Base-by-base conservation (phyloP, 1,140 invertebrate genomes). In the Lysiphlebus fabarum region DNA sequence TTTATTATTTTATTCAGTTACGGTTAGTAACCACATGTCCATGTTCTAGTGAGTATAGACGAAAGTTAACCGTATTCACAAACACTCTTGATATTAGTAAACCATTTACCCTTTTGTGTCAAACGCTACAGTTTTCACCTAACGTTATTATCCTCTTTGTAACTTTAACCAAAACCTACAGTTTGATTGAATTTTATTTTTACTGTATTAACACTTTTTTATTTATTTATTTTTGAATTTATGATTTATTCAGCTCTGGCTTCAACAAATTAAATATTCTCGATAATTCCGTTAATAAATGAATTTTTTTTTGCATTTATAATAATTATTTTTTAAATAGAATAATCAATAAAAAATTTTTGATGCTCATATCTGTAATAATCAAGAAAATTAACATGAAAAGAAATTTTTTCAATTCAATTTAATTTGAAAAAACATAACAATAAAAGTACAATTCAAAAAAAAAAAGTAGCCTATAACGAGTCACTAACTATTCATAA, bases 41-140 rank as follows among this genome's bases (percentile, higher is more conserved):
- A 12, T 60, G 58, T 60, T 55, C 45, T 60, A 37, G 58, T 60
- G 58, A 60, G 58, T 60, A n/a, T n/a, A 60, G 58, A 51, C 58
- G 49, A 55, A 60, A 60, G 58, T 60, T 60, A 60, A 60, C 58
- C 58, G 58, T 60, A 60, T 60, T 60, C 58, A 44, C 33, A 26
- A 60, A 60, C 45, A 60, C 37, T 26, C 58, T 44, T 53, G 58
- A 60, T 60, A 60, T 60, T 60, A 60, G 58, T 45, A 49, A 12
- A 49, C 42, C 53, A 38, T 59, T 59, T 58, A 33, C 33, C 17
- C 33, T 6, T 38, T 38, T 51, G 36, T 38, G 49, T 51, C 49
- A 51, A 51, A 51, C 49, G 34, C 37, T 33, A 51, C 36, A 38
- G 49, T 51, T 51, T 51, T 34, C 12, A 3, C 37, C 36, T 7